These are phyloP conservation scores for Ostrea denselamellosa DNA, from an alignment of 1,140 invertebrate species.

Conservation along the genomic window DNA sequence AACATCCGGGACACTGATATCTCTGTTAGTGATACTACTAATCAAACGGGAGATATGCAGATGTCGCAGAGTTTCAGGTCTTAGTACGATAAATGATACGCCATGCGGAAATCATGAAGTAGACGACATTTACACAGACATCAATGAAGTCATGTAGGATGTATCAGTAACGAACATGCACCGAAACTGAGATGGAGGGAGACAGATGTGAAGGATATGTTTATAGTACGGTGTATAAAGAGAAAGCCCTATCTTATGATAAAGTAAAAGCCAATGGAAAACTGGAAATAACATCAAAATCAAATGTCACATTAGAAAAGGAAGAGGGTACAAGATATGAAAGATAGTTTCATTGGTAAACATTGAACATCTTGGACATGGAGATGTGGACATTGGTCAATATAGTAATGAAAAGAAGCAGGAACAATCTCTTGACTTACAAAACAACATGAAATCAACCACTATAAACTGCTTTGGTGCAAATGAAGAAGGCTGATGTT, in stretches of 20 bases:
- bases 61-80: neutral
- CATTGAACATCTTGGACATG: neutral
- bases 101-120: neutral
- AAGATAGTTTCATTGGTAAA: neutral
- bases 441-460: too few species aligned
- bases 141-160: neutral
- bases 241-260: neutral
- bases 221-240: neutral
- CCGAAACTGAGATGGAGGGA: neutral
- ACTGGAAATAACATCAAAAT: neutral
- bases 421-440: neutral
- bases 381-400: neutral
- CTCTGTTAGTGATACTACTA: neutral
- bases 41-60: neutral
- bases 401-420: neutral
- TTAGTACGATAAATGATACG: neutral
- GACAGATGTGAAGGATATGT: neutral
- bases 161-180: neutral
- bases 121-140: neutral
- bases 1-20: neutral
- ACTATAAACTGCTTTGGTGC: too few species aligned
- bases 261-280: neutral
- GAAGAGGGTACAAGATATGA: neutral
- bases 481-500: too few species aligned
- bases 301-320: neutral